These are phyloP conservation scores for Centrocercus urophasianus DNA, from an alignment of 2,113 vertebrate species.

Conservation along the genomic window DNA sequence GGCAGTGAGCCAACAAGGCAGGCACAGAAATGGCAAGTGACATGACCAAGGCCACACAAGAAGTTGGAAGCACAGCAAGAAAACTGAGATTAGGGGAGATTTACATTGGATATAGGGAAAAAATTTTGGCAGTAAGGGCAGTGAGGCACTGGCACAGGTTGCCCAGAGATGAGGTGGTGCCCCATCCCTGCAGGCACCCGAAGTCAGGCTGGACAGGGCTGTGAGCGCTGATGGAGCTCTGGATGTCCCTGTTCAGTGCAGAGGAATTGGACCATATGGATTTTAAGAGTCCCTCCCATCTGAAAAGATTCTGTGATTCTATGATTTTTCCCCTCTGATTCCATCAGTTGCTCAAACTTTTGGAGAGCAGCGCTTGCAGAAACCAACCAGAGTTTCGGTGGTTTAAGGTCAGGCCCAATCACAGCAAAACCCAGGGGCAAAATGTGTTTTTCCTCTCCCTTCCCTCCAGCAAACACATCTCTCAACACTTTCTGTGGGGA, in stretches of 20 bases:
- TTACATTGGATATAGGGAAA: no score
- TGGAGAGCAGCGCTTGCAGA: neutral
- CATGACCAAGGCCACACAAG: neutral
- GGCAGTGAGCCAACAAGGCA: accelerated
- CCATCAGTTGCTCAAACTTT: neutral
- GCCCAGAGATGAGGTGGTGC: no score
- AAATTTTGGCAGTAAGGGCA: no score
- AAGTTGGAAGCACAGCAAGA: neutral
- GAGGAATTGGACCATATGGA: no score
- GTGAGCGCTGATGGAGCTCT: no score
- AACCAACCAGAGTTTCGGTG: constrained; percentile 33
- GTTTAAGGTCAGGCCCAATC: constrained; percentile 27
- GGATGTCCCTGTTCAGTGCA: no score
- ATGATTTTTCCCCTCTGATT: neutral
- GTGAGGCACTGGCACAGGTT: no score
- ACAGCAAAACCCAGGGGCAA: neutral
- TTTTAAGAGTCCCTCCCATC: no score
- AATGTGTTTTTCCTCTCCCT: constrained; percentile 12
- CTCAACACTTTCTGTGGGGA: neutral
- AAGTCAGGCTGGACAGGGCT: no score
- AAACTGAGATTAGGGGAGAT: neutral
- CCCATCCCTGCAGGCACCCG: no score
- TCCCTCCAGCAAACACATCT: neutral
- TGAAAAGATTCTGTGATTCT: no score
- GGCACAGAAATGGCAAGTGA: neutral